Percentiles rank a stretch among this genome's conserved stretches.
phyloP scores from a whole-genome alignment of 2,797 vertebrate species.

The Peromyscus melanophrys region DNA sequence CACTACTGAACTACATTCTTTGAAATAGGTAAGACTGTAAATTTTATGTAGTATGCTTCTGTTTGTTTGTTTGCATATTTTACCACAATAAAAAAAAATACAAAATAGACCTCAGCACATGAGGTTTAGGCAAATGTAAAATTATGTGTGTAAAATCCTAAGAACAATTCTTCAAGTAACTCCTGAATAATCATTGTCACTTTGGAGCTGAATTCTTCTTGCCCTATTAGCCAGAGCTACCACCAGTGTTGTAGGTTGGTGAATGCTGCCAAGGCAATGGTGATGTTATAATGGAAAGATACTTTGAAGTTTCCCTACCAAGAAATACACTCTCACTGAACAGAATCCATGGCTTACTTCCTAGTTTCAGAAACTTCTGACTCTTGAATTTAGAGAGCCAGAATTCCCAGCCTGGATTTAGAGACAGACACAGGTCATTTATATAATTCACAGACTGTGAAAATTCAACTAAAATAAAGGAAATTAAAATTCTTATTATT shows the following conservation, averaged over 20 bases:
- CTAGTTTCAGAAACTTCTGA: neutral
- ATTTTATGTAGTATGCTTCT: neutral
- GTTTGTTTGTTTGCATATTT: neutral
- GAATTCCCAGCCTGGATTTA: neutral
- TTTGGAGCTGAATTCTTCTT: constrained; percentile 6
- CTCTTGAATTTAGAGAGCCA: neutral
- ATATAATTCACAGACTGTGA: neutral
- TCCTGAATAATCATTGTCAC: neutral
- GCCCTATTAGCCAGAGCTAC: neutral
- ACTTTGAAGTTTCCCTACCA: neutral
- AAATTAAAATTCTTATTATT: neutral
- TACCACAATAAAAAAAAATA: constrained; percentile 31
- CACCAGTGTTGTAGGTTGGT: neutral
- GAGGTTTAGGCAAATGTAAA: neutral
- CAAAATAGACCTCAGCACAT: neutral
- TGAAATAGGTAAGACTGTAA: neutral
- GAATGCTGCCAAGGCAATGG: neutral
- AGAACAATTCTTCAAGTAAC: neutral
- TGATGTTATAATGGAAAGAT: neutral
- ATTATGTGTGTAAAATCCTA: neutral
- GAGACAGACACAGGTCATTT: neutral
- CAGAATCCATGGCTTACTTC: neutral
- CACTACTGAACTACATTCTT: neutral
- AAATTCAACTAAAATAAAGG: neutral
- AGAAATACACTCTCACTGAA: neutral